Percentiles rank a stretch among this genome's conserved stretches.
phyloP scores from a whole-genome alignment of 2,797 vertebrate genomes.

The Sebastes trivittatus region DNA sequence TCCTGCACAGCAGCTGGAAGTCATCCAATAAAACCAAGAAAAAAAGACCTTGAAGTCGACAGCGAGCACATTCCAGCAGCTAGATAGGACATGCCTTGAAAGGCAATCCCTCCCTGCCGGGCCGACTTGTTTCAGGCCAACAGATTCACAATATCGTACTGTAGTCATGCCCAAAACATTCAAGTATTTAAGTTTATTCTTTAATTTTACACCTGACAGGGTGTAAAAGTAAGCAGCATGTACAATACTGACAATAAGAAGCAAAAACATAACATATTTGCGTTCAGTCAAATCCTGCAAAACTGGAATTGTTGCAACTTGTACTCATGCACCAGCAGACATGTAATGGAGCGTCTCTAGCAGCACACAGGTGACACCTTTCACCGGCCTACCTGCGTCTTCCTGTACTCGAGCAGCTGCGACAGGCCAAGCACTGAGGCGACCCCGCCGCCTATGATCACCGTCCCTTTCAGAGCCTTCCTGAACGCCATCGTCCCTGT shows the following conservation, averaged over 20 bases:
- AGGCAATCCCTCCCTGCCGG: neutral
- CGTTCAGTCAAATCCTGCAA: neutral
- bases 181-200: neutral
- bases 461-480: constrained; percentile 88
- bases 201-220: neutral
- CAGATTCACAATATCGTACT: neutral
- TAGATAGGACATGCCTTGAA: constrained; percentile 48
- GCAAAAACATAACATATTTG: neutral
- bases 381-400: constrained; percentile 80
- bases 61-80: constrained; percentile 68
- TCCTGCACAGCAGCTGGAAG: neutral
- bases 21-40: neutral
- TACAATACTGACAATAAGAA: neutral
- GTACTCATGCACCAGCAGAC: neutral
- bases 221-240: neutral
- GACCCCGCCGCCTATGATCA: constrained; percentile 88
- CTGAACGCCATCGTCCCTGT: constrained; percentile 91
- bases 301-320: neutral
- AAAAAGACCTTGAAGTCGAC: neutral
- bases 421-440: constrained; percentile 89
- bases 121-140: neutral
- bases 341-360: neutral
- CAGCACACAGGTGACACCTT: neutral
- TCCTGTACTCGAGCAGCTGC: constrained; percentile 89
- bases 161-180: neutral